These are phyloP conservation scores for Trachelipus rathkii DNA, from an alignment of 1,140 invertebrate genomes.

Conservation along the genomic window DNA sequence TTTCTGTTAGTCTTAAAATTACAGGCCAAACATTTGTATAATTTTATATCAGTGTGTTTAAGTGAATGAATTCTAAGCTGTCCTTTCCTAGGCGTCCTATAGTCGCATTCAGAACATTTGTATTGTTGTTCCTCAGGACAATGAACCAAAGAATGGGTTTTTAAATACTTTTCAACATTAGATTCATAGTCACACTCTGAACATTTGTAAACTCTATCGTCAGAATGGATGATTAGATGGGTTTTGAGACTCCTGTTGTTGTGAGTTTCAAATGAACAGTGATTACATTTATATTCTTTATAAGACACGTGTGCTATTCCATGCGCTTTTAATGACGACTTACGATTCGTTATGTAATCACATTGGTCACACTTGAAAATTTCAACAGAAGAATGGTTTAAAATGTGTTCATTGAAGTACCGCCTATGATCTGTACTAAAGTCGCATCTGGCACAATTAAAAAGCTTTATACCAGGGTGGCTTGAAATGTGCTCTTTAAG, in stretches of 20 bases:
- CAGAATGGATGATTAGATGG: background rate
- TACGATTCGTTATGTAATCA: background rate
- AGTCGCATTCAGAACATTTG: background rate
- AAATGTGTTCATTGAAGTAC: background rate
- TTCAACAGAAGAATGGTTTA: background rate
- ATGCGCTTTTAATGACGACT: background rate
- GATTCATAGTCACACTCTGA: background rate
- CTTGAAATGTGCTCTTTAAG: background rate
- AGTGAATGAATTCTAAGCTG: background rate
- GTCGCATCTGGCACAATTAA: background rate
- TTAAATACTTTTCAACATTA: background rate
- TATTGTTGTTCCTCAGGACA: background rate
- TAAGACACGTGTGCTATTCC: background rate
- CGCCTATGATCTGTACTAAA: background rate
- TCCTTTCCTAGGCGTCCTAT: background rate
- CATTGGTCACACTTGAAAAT: background rate
- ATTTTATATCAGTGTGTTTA: background rate
- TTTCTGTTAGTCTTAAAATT: background rate
- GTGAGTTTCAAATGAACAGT: background rate
- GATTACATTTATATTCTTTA: background rate
- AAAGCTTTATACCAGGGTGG: background rate
- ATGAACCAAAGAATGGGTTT: background rate
- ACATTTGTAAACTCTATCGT: background rate
- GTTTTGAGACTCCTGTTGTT: background rate
- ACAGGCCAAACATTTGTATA: background rate